phyloP scores from a whole-genome alignment of 2,113 vertebrate species.

The Psilopogon haemacephalus region DNA sequence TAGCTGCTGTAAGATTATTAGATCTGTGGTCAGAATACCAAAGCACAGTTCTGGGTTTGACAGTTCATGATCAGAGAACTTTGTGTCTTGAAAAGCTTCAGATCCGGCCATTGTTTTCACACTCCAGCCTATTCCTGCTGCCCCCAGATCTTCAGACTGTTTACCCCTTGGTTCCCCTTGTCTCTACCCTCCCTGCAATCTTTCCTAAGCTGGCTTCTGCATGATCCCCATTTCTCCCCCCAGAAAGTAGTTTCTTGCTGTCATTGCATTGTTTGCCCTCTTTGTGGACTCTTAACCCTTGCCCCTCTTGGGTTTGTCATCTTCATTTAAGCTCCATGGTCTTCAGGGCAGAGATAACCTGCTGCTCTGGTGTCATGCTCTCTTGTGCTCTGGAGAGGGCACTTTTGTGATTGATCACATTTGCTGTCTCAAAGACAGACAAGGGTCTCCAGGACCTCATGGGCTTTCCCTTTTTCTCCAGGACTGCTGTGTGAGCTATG shows the following conservation, averaged over 20 bases:
- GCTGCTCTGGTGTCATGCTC: background rate
- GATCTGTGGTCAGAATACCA: rapidly evolving
- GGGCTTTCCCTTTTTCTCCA: constrained; percentile 50
- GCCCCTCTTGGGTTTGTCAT: rapidly evolving
- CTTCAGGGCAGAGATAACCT: background rate
- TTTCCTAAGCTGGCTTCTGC: background rate
- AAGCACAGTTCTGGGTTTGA: background rate
- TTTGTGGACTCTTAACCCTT: background rate
- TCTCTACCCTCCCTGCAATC: background rate
- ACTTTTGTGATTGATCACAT: rapidly evolving
- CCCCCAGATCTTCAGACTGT: background rate
- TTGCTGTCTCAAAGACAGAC: background rate
- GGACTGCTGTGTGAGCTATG: constrained; percentile 94
- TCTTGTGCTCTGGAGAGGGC: background rate
- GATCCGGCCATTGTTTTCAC: rapidly evolving
- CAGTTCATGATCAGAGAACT: rapidly evolving
- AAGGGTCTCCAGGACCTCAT: background rate
- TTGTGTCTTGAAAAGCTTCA: background rate
- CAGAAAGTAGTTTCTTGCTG: background rate
- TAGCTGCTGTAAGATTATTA: rapidly evolving
- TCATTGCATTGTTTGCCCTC: background rate
- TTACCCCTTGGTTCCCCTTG: background rate
- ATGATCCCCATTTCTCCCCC: rapidly evolving
- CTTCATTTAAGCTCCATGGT: background rate
- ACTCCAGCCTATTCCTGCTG: rapidly evolving